Percentiles rank a stretch among this genome's conserved stretches.
These are phyloP conservation scores for Drosophila histrio DNA, from an alignment of 2,888 invertebrate genomes.

Conservation along the genomic window DNA sequence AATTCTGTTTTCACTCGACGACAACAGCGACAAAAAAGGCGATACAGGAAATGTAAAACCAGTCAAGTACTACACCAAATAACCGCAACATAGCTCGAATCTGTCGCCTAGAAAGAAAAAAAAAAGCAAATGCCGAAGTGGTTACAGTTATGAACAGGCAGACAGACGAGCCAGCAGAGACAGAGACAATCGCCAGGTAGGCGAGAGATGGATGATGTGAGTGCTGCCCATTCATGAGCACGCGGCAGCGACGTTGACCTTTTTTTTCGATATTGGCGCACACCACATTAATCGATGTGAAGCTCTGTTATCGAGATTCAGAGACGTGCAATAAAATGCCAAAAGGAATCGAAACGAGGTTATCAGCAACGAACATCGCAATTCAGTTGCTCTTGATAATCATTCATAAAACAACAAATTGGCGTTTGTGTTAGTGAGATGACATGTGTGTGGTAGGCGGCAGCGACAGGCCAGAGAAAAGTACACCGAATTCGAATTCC, in stretches of 20 bases:
- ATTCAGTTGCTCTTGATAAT: slow-evolving; percentile 64
- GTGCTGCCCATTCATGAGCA: slow-evolving; percentile 57
- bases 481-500: slow-evolving; percentile 80
- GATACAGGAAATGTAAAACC: slow-evolving; percentile 77
- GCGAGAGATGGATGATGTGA: neutral
- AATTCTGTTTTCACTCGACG: slow-evolving; percentile 59
- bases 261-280: slow-evolving; percentile 64
- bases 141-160: slow-evolving; percentile 45
- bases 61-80: slow-evolving; percentile 67
- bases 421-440: slow-evolving; percentile 39
- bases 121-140: slow-evolving; percentile 30
- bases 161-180: neutral
- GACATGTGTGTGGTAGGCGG: slow-evolving; percentile 51
- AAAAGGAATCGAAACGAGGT: slow-evolving; percentile 43
- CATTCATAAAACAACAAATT: slow-evolving; percentile 73
- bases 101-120: slow-evolving; percentile 32
- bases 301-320: slow-evolving; percentile 40
- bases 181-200: slow-evolving; percentile 14
- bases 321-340: slow-evolving; percentile 21
- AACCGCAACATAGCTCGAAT: slow-evolving; percentile 51
- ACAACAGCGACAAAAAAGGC: slow-evolving; percentile 59
- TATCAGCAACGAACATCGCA: slow-evolving; percentile 50
- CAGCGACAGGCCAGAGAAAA: slow-evolving; percentile 65
- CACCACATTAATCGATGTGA: slow-evolving; percentile 58
- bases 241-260: slow-evolving; percentile 55